Evolutionary conservation across 2,797 vertebrate species (phyloP), one percentile per base, ranked within the genome.

Genomic region (Melanotaenia parkinsoni): DNA sequence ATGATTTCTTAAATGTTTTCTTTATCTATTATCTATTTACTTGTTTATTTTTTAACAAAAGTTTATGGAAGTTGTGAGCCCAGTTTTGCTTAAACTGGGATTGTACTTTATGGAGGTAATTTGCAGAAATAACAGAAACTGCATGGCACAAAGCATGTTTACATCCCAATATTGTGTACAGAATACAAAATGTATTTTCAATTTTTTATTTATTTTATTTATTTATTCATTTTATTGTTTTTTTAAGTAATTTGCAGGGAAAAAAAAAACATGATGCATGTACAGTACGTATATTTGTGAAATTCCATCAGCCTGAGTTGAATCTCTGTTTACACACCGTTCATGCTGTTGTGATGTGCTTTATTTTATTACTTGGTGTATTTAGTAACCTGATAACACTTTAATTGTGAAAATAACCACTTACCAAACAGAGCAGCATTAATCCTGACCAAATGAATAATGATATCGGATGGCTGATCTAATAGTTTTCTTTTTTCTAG

Each of bases 371-470:
- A 22, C 45, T 47, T n/a, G 20, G 7, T n/a, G 20, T 22, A 12
- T 7, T n/a, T 32, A 58, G 54, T 32, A 35, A 58, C 60, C 3
- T 26, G 18, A 35, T 33, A n/a, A 30, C 22, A 22, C 10, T 16
- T 38, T 38, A 43, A 4, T 24, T 61, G 53, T 10, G 20, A 67
- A 47, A 66, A 47, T 47, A 63, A 32, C 51, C 18, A 5, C n/a
- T 45, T 62, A 66, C 58, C 43, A 58, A 60, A 35, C 4, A 57
- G 24, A 62, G 24, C 16, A 16, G 30, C 37, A 75, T 80, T 53
- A 32, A 35, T 53, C 43, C 13, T 30, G n/a, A 77, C 32, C 16
- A 45, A 57, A 70, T 67, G 43, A 81, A 58, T 22, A 72, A 81
- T 79, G 58, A 74, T n/a, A 62, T 51, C 45, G 40, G 50, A 47